Conservation (phyloP, 1,140 invertebrate genomes). For the Dinoponera quadriceps region DNA sequence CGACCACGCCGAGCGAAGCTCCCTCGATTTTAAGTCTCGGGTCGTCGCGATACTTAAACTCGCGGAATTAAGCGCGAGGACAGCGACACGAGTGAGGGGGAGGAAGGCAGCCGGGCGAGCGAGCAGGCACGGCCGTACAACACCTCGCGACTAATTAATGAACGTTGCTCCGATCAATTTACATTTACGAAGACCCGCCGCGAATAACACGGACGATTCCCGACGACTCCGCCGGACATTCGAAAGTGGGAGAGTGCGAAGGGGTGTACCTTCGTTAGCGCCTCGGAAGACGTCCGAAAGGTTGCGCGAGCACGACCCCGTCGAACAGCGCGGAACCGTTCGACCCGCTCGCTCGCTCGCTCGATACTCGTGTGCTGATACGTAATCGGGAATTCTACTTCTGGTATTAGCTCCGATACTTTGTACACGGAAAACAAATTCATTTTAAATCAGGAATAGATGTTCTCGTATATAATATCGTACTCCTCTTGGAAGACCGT, state of each 20-base stretch:
- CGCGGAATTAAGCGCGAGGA: conserved; percentile 12
- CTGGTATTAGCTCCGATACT: too few relatives aligned
- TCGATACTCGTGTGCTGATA: neutral
- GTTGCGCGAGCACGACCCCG: conserved; percentile 53
- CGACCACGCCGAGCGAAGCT: neutral
- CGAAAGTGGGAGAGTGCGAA: conserved; percentile 49
- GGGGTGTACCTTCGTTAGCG: conserved; percentile 74
- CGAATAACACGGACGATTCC: conserved; percentile 42
- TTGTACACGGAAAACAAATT: too few relatives aligned
- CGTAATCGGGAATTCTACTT: conserved; percentile 2
- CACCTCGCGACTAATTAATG: conserved; percentile 77
- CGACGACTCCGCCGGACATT: neutral
- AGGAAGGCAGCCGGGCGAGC: neutral
- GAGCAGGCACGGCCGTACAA: conserved; percentile 57
- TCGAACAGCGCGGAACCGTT: conserved; percentile 12
- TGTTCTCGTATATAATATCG: too few relatives aligned
- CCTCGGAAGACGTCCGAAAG: conserved; percentile 49
- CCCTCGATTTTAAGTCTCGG: neutral
- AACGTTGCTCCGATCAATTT: conserved; percentile 77
- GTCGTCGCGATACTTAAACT: conserved; percentile 1
- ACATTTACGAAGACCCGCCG: conserved; percentile 72
- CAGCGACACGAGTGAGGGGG: conserved; percentile 42
- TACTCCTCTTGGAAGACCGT: too few relatives aligned
- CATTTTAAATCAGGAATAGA: too few relatives aligned
- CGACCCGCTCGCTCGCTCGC: neutral